Evolutionary conservation across 2,113 vertebrate species (phyloP), one percentile per base, ranked within the genome.

Genomic region (Gasterosteus aculeatus): DNA sequence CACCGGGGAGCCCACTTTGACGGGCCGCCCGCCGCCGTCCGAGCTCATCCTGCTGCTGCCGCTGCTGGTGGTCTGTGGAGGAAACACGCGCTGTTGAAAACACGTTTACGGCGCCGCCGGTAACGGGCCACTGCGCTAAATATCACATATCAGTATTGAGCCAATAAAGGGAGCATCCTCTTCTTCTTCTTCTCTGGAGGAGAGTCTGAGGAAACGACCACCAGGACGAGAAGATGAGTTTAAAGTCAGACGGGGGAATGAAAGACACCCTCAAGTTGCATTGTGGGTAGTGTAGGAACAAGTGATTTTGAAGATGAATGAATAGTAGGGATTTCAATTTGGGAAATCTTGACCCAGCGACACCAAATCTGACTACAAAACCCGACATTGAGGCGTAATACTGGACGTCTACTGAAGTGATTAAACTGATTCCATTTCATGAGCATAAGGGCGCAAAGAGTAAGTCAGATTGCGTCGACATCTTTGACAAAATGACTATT

Each of bases 1-100:
- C 63, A 99, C 97, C 4, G 95, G 78, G 82, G 97, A 97, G 79
- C 98, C 98, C 85, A 98, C 96, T 75, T 96, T 95, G 44, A 95
- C 91, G 80, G 96, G 95, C 80, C 94, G 94, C 80, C 93, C 92
- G 0, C 95, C 91, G 0, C 93, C 94, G 10, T 98, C 98, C 0
- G 90, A 67, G 63, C 96, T 99, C 97, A 99, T 99, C 92, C 96
- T 99, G 95, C 89, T 57, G 89, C 94, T 92, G 19, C 94, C 92
- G 73, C 96, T 94, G 87, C 92, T 94, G 75, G 95, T 91, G 0
- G 94, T 95, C 98, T 98, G 53, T 6, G 2, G 12, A 10, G 8
- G 18, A 12, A 6, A 61, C 44, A 64, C 12, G 61, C 19, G 47
- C 39, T 10, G 51, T 54, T 26, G 5, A 61, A 59, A 19, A 58